Evolutionary conservation across 1,140 invertebrate species (phyloP), one percentile per base, ranked within the genome.

Genomic region (Nomia melanderi): DNA sequence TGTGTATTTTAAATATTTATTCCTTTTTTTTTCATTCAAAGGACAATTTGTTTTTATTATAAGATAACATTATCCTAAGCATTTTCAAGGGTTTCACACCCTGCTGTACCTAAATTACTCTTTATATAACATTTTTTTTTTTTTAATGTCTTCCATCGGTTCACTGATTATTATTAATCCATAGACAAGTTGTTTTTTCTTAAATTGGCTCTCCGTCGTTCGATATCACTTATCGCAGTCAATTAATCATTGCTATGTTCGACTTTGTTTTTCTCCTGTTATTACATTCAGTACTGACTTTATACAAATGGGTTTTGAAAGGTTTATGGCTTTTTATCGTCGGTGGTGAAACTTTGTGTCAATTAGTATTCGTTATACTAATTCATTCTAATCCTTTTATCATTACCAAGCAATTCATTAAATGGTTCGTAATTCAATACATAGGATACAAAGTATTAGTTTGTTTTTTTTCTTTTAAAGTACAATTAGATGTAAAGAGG

Each of bases 31-130:
- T 89, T 89, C 87, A 88, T 91, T 90, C 79, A 91, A 91, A 91
- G 91, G 91, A 92, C 87, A 92, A 91, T 92, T 92, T 92, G 88
- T 91, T 92, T 92, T 91, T 89, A 91, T 91, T 91, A 92, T 92
- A 91, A 92, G 90, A 92, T 92, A 92, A 92, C 91, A 91, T 92
- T 92, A 92, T 91, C 88, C 91, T 92, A 92, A 91, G 90, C 89
- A 91, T 91, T 89, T 90, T 91, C 83, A 87, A 90, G 91, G 90
- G 89, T 70, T 75, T 82, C 69, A 67, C 78, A 81, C 90, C 90
- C 90, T 88, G 85, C 89, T 84, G 86, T 92, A 91, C 89, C 91
- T 92, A 92, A 92, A 92, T 91, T 92, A 92, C 84, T 89, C 79
- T 91, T 91, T 91, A 92, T 92, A 89, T 92, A 92, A 92, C 91